Conservation (phyloP, 2,113 vertebrate genomes). For the Petaurus breviceps region DNA sequence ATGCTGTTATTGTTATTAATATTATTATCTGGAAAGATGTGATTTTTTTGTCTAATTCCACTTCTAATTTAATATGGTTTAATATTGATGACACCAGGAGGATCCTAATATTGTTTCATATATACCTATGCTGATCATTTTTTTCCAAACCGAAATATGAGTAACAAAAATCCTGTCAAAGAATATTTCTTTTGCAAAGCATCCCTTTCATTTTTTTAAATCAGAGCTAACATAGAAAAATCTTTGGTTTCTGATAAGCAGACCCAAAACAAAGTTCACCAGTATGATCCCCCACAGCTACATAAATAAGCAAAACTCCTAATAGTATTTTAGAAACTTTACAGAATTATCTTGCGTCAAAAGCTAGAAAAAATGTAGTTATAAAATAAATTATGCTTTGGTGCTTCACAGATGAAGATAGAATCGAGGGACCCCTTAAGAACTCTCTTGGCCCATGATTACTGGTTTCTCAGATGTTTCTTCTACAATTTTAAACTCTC, state of each 20-base stretch:
- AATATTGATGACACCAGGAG: neutral
- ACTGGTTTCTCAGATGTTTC: neutral
- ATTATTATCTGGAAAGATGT: neutral
- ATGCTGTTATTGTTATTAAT: neutral
- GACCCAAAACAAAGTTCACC: neutral
- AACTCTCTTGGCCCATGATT: neutral
- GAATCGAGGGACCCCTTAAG: neutral
- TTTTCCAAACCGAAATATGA: neutral
- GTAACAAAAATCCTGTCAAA: neutral
- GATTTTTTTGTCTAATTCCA: neutral
- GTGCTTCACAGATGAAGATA: neutral
- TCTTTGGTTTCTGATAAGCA: neutral
- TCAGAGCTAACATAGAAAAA: neutral
- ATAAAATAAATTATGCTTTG: slow-evolving; percentile 3
- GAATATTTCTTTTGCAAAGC: neutral
- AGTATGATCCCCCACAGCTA: neutral
- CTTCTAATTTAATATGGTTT: neutral
- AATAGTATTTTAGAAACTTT: neutral
- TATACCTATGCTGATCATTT: neutral
- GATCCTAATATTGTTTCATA: neutral
- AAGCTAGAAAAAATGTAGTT: neutral
- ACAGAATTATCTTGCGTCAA: neutral
- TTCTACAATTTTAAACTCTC: neutral
- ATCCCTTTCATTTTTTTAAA: neutral
- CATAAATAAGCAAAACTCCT: neutral